Evolutionary conservation across 2,888 invertebrate species (phyloP).

Genomic region (Tanytarsus gracilentus): DNA sequence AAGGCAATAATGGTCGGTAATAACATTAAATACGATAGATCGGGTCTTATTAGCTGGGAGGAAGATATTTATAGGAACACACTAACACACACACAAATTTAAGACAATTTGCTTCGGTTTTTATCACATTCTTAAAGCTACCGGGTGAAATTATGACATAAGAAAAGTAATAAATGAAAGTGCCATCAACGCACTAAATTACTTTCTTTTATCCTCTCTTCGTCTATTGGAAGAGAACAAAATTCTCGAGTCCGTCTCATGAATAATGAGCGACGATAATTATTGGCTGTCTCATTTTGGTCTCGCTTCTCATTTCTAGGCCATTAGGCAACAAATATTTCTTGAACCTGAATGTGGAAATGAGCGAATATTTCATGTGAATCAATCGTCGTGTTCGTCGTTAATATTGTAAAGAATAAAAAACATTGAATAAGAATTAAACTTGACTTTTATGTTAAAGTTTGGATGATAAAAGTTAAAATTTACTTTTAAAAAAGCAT

Average conservation of each 20-base stretch:
- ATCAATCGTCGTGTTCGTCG: too few relatives aligned
- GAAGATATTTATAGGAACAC: too few relatives aligned
- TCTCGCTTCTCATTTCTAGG: neutral
- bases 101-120: neutral
- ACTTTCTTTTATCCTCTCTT: neutral
- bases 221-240: neutral
- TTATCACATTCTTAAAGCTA: neutral
- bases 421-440: too few relatives aligned
- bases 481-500: too few relatives aligned
- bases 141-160: neutral
- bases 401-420: too few relatives aligned
- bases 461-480: too few relatives aligned
- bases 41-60: too few relatives aligned
- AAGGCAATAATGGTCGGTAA: too few relatives aligned
- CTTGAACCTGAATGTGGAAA: too few relatives aligned
- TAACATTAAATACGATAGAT: too few relatives aligned
- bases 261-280: conserved; percentile 27
- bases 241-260: conserved; percentile 4
- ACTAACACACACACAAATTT: neutral
- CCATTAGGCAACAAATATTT: conserved; percentile 11
- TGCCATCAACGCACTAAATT: neutral
- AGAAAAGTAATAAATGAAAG: neutral
- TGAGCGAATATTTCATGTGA: too few relatives aligned
- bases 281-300: conserved; percentile 26
- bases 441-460: too few relatives aligned